Evolutionary conservation across 2,113 vertebrate species (phyloP).

Genomic region (Cyprinodon variegatus): DNA sequence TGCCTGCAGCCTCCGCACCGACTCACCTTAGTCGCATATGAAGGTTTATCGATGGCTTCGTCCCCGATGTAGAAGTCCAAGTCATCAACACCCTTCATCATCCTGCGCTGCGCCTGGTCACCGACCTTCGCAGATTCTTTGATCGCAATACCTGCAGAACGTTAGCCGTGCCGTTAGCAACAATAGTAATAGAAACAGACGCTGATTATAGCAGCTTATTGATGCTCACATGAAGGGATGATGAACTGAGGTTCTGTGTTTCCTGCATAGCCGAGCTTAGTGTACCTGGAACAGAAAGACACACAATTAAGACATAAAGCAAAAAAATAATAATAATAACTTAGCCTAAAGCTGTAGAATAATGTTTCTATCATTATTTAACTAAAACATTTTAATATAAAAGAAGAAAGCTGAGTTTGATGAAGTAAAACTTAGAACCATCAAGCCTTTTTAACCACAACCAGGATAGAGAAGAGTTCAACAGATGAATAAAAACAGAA

Average conservation of each 20-base stretch:
- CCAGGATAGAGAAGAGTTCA: too few relatives aligned
- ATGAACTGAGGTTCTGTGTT: conserved; percentile 99
- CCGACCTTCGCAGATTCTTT: conserved; percentile 98
- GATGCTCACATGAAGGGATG: conserved; percentile 95
- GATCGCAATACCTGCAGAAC: conserved; percentile 92
- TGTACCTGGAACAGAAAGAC: conserved; percentile 83
- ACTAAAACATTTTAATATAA: too few relatives aligned
- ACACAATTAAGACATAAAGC: too few relatives aligned
- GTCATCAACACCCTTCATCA: conserved; percentile 98
- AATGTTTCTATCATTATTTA: too few relatives aligned
- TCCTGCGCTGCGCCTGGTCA: conserved; percentile 95
- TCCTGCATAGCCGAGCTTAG: conserved; percentile 97
- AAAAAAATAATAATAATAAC: too few relatives aligned
- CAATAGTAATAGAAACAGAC: too few relatives aligned
- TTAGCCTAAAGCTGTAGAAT: too few relatives aligned
- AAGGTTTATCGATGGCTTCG: conserved; percentile 99
- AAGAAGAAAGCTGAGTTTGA: too few relatives aligned
- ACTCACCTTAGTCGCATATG: conserved; percentile 93
- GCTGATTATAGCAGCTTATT: background rate
- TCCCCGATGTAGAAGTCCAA: conserved; percentile 99
- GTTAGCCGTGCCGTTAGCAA: background rate
- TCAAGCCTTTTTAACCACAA: too few relatives aligned
- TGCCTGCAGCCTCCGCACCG: rapidly evolving
- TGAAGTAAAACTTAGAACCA: too few relatives aligned
- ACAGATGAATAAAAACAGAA: too few relatives aligned